Percentiles rank a stretch among this genome's conserved stretches.
Conservation (phyloP, 2,888 invertebrate genomes). For the Leucania comma region DNA sequence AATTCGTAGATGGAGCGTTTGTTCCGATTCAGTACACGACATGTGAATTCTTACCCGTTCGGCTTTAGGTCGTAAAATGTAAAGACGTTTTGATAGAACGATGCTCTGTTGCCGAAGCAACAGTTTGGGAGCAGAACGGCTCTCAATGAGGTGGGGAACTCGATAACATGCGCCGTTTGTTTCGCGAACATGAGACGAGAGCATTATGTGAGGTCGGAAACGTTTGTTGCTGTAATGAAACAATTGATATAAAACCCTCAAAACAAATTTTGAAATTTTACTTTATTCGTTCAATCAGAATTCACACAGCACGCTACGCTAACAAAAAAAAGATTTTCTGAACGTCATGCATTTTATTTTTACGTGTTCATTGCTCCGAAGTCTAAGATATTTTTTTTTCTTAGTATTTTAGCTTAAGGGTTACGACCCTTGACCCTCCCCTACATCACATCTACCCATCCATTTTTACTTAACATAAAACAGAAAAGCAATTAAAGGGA, state of each 20-base stretch:
- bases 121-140: constrained; percentile 53
- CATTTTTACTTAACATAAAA: constrained; percentile 54
- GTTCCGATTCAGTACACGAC: constrained; percentile 53
- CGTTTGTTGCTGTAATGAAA: constrained; percentile 15
- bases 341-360: background rate
- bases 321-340: no score
- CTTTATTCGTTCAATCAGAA: no score
- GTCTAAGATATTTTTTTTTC: background rate
- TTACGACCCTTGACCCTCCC: no score
- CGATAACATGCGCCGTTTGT: constrained; percentile 65
- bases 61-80: constrained; percentile 57
- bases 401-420: background rate
- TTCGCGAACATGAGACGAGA: constrained; percentile 46
- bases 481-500: constrained; percentile 55
- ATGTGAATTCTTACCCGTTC: constrained; percentile 52
- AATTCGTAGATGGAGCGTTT: constrained; percentile 60
- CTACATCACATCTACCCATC: background rate
- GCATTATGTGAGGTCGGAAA: constrained; percentile 36
- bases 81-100: constrained; percentile 57
- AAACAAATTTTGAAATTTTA: background rate
- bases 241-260: background rate
- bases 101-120: constrained; percentile 53
- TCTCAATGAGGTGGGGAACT: constrained; percentile 57
- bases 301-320: no score
- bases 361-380: constrained; percentile 6